Evolutionary conservation across 2,797 vertebrate genomes (phyloP).

Genomic region (Sebastes cheni): DNA sequence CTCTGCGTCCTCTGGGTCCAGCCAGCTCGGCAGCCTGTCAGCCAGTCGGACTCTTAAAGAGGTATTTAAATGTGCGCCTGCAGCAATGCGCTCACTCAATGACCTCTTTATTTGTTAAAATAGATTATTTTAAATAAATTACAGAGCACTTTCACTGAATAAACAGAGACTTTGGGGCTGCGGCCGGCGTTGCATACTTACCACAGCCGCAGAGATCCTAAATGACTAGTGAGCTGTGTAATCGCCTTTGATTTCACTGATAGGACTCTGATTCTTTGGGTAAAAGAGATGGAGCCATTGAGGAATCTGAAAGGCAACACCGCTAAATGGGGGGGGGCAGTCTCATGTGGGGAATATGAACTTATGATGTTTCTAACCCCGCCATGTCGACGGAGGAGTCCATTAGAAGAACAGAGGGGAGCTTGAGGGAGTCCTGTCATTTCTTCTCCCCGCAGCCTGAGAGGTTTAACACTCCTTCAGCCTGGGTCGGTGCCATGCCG

Average conservation of each 20-base stretch:
- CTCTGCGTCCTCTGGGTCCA: conserved; percentile 66
- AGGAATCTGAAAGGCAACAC: conserved; percentile 85
- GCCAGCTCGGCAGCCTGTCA: conserved; percentile 77
- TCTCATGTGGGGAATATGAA: conserved; percentile 87
- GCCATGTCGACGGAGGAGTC: conserved; percentile 86
- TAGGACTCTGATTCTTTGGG: conserved; percentile 88
- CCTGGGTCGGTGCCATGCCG: conserved; percentile 77
- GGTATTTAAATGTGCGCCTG: conserved; percentile 92
- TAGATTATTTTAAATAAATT: conserved; percentile 99
- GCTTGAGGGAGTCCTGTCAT: conserved; percentile 86
- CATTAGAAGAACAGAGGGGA: conserved; percentile 89
- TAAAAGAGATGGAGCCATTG: conserved; percentile 83
- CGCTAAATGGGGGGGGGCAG: conserved; percentile 73
- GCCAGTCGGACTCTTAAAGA: conserved; percentile 89
- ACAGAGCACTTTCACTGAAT: conserved; percentile 99
- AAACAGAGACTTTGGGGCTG: conserved; percentile 97
- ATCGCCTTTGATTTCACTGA: conserved; percentile 91
- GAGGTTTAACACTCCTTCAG: conserved; percentile 85
- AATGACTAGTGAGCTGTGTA: conserved; percentile 91
- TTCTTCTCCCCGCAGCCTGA: conserved; percentile 84
- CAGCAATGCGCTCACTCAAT: conserved; percentile 91
- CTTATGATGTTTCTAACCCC: conserved; percentile 88
- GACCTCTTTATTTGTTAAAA: conserved; percentile 99
- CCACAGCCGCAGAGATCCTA: conserved; percentile 94
- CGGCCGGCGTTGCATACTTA: conserved; percentile 91